Conservation (phyloP, 2,113 vertebrate species). For the Gadus macrocephalus region DNA sequence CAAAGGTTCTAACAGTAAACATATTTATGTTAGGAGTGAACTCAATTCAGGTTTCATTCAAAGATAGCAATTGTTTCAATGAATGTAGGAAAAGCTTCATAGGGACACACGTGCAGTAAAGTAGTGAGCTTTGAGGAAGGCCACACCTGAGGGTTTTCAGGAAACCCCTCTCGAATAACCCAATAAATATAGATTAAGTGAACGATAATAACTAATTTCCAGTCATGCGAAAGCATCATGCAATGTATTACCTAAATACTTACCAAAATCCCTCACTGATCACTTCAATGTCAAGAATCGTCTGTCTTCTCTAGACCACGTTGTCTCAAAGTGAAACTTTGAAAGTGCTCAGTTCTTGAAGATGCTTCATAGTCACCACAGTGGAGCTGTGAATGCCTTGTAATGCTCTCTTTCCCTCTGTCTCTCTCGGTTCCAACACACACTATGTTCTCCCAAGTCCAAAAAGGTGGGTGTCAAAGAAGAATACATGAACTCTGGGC, state of each 20-base stretch:
- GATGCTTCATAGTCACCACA: slow-evolving; percentile 18
- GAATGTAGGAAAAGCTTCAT: slow-evolving; percentile 16
- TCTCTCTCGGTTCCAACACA: too few relatives aligned
- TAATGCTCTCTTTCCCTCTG: neutral
- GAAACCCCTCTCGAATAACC: slow-evolving; percentile 47
- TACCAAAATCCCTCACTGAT: slow-evolving; percentile 33
- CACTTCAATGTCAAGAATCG: slow-evolving; percentile 15
- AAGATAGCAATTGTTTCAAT: too few relatives aligned
- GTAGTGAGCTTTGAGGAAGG: slow-evolving; percentile 46
- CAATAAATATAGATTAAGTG: neutral
- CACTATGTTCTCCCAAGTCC: neutral
- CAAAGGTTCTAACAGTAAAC: too few relatives aligned
- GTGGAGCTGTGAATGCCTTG: slow-evolving; percentile 15
- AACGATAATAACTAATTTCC: neutral
- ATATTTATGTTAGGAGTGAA: too few relatives aligned
- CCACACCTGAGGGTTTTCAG: slow-evolving; percentile 60
- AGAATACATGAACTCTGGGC: slow-evolving; percentile 34
- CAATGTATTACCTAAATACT: slow-evolving; percentile 25
- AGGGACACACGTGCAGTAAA: slow-evolving; percentile 16
- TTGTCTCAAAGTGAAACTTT: slow-evolving; percentile 16
- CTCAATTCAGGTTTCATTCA: too few relatives aligned
- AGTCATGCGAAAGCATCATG: neutral
- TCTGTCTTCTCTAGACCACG: neutral
- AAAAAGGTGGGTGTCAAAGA: slow-evolving; percentile 24
- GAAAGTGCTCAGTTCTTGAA: neutral